Evolutionary conservation across 1,140 invertebrate genomes (phyloP), one percentile per base, ranked within the genome.

Genomic region (Drosophila kanapiae): DNA sequence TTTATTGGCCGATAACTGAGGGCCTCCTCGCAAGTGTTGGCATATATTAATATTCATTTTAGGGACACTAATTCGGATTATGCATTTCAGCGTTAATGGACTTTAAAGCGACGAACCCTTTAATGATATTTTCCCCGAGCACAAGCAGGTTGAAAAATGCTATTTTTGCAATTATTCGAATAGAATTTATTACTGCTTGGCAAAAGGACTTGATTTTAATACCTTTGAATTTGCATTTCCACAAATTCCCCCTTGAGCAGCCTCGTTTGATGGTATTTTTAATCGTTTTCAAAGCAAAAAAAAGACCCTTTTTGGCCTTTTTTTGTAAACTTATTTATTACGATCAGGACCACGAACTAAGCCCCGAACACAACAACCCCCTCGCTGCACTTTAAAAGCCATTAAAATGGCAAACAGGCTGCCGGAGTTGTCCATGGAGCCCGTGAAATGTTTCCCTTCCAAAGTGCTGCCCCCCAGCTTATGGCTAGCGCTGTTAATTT

Each of bases 361-460:
- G 49, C 58, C 40, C 43, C 67, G n/a, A 40, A 38, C 35, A 35
- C 18, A 56, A n/a, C 5, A 11, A 11, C 42, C 42, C 35, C 54
- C 31, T 23, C 16, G 49, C 75, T 88, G 85, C 85, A 80, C 75
- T 85, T 91, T 91, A 90, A 90, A 85, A 82, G 79, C 85, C 85
- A 91, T 90, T 91, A 82, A 90, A 90, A 88, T 77, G 67, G 77
- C 72, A 77, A 88, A 87, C 82, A 75, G 77, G 49, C 76, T 53
- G 47, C 42, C 59, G 42, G 56, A 29, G 42, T 59, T 42, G 47
- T 31, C 40, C 68, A 27, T 33, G 63, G 63, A 37, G 11, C 33
- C 45, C 68, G 11, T 33, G 37, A 45, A 71, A 68, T 68, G 47
- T 43, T 47, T 51, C 54, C 48, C 54, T 47, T 59, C 51, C 37